These are phyloP conservation scores for Caenorhabditis latens DNA, from an alignment of 1,140 invertebrate species.

Conservation along the genomic window DNA sequence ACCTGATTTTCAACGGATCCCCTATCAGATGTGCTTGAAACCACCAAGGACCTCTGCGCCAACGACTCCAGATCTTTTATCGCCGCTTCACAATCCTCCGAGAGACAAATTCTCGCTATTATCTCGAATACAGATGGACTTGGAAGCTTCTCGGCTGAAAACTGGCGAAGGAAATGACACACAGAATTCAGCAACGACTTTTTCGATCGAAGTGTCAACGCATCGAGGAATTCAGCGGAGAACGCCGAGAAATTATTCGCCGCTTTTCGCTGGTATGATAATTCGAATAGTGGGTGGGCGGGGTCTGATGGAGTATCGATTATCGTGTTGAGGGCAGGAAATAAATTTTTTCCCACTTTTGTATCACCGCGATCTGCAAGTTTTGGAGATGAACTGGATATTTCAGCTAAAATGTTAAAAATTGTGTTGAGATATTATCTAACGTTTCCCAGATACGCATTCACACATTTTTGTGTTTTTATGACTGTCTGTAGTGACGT, in stretches of 20 bases:
- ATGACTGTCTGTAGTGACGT: no score
- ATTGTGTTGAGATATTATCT: no score
- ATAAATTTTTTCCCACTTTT: not conserved
- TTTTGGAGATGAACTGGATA: not conserved
- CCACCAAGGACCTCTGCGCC: not conserved
- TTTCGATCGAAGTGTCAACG: slow-evolving; percentile 60
- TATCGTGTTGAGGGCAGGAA: not conserved
- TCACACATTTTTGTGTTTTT: no score
- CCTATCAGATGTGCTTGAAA: not conserved
- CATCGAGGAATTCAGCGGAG: slow-evolving; percentile 52
- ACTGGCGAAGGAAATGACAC: not conserved
- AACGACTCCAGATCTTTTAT: not conserved
- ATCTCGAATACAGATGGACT: slow-evolving; percentile 61
- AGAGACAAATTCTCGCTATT: not conserved
- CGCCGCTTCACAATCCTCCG: slow-evolving; percentile 20
- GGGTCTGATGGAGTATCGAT: slow-evolving; percentile 8
- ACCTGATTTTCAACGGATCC: not conserved
- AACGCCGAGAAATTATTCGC: not conserved
- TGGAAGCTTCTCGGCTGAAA: slow-evolving; percentile 32
- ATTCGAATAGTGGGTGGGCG: not conserved
- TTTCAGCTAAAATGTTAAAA: no score
- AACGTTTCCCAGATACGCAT: no score
- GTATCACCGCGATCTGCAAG: not conserved
- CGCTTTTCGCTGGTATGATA: slow-evolving; percentile 1
- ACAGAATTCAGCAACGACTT: not conserved